Conservation (phyloP, 2,113 vertebrate genomes). For the Myodes glareolus region DNA sequence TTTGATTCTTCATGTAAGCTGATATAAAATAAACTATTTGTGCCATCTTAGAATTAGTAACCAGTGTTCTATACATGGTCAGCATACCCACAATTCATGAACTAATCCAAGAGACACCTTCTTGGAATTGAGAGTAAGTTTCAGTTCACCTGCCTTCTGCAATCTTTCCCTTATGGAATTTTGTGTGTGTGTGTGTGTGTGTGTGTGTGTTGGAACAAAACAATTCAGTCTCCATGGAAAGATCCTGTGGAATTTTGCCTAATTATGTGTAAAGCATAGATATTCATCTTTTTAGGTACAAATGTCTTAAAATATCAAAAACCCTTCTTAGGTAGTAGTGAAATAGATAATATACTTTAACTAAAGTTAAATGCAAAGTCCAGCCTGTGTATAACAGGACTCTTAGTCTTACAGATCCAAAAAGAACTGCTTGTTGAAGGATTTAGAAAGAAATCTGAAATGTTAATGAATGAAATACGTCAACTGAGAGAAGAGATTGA, state of each 20-base stretch:
- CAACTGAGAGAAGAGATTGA: neutral
- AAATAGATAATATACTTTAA: neutral
- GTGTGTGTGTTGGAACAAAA: neutral
- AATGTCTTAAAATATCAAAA: neutral
- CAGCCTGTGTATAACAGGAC: neutral
- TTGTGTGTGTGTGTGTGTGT: no score
- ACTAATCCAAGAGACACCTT: neutral
- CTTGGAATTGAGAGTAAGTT: neutral
- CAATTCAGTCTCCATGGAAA: neutral
- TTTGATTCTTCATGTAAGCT: neutral
- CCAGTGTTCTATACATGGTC: neutral
- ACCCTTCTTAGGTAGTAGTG: neutral
- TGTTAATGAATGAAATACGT: neutral
- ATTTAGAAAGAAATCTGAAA: conserved; percentile 36
- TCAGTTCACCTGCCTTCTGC: neutral
- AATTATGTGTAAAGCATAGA: neutral
- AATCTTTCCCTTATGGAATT: neutral
- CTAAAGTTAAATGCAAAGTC: neutral
- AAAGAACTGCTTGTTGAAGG: neutral
- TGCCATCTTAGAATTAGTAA: neutral
- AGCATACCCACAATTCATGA: neutral
- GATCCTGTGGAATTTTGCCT: neutral
- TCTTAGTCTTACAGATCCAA: conserved; percentile 50
- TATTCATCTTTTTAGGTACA: no score
- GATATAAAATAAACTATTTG: neutral